Percentiles rank a stretch among this genome's conserved stretches.
Conservation (phyloP, 2,888 invertebrate genomes). For the Drosophila borealis region DNA sequence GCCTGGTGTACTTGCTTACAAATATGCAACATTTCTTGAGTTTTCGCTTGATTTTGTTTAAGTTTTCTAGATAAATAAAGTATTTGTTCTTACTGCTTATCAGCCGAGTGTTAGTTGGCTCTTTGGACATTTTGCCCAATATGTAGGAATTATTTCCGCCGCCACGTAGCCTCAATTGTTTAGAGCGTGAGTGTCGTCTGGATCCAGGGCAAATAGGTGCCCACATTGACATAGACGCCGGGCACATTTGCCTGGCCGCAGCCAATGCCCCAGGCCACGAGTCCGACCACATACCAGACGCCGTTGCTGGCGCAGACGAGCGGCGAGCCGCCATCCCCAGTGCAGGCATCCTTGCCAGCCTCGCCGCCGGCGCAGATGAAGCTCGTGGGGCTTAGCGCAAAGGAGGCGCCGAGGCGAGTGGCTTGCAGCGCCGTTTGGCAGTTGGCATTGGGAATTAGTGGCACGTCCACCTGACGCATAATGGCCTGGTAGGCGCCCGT, state of each 20-base stretch:
- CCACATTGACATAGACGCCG: conserved; percentile 92
- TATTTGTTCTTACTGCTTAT: neutral
- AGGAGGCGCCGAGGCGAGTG: conserved; percentile 89
- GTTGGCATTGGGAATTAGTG: conserved; percentile 87
- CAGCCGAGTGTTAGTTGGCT: neutral
- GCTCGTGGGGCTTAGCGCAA: conserved; percentile 87
- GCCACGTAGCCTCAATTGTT: neutral
- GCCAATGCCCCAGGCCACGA: conserved; percentile 87
- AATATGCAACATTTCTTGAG: too few species aligned
- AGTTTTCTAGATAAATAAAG: too few species aligned
- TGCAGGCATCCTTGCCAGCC: conserved; percentile 91
- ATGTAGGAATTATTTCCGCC: neutral
- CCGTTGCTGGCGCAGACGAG: conserved; percentile 80
- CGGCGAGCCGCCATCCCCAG: conserved; percentile 87
- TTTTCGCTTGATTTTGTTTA: too few species aligned
- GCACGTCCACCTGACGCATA: conserved; percentile 91
- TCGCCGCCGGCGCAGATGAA: conserved; percentile 93
- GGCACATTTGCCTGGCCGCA: conserved; percentile 89
- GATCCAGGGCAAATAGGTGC: conserved; percentile 89
- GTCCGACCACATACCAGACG: conserved; percentile 85
- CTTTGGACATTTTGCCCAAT: neutral
- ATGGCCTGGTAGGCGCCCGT: conserved; percentile 86
- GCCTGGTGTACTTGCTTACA: too few species aligned
- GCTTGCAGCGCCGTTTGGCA: conserved; percentile 88
- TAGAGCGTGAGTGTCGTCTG: conserved; percentile 83